A percentile compares a stretch with the other conserved stretches of the same genome.
Evolutionary conservation across 2,888 invertebrate species (phyloP).

Genomic region (Hyles lineata): DNA sequence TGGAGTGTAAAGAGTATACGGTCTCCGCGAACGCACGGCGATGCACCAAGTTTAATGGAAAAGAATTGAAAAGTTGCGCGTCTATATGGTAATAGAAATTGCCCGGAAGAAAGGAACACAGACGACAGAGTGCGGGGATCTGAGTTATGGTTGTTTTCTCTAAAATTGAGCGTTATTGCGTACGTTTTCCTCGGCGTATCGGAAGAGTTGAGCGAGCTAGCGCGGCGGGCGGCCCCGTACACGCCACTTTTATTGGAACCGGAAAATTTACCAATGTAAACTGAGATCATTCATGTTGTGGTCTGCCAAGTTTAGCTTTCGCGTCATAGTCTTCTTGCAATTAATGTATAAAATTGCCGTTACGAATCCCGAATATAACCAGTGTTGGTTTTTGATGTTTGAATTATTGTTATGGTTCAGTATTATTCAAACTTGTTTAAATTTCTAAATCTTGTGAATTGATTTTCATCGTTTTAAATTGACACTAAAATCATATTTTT

Average conservation of each 20-base stretch:
- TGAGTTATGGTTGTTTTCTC: conserved; percentile 83
- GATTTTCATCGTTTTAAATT: no score
- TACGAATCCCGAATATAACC: conserved; percentile 27
- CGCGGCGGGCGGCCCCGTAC: conserved; percentile 45
- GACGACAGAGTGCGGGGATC: conserved; percentile 79
- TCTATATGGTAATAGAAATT: conserved; percentile 85
- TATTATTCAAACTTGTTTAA: background rate
- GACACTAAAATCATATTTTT: no score
- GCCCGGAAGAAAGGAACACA: conserved; percentile 83
- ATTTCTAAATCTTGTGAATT: no score
- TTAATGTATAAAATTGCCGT: conserved; percentile 32
- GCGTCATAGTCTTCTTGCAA: conserved; percentile 43
- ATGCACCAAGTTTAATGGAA: conserved; percentile 85
- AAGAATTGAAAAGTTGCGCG: conserved; percentile 85
- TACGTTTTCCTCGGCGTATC: conserved; percentile 66
- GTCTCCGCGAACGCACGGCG: conserved; percentile 74
- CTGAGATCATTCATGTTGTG: conserved; percentile 66
- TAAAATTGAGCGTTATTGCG: conserved; percentile 82
- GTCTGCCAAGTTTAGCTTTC: conserved; percentile 53
- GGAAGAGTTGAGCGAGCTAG: conserved; percentile 35
- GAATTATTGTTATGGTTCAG: background rate
- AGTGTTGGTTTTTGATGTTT: background rate
- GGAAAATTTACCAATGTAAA: conserved; percentile 67
- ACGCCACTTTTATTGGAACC: conserved; percentile 64
- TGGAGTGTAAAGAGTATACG: conserved; percentile 39